phyloP scores from a whole-genome alignment of 2,113 vertebrate genomes.

The Rhabdomys dilectus region DNA sequence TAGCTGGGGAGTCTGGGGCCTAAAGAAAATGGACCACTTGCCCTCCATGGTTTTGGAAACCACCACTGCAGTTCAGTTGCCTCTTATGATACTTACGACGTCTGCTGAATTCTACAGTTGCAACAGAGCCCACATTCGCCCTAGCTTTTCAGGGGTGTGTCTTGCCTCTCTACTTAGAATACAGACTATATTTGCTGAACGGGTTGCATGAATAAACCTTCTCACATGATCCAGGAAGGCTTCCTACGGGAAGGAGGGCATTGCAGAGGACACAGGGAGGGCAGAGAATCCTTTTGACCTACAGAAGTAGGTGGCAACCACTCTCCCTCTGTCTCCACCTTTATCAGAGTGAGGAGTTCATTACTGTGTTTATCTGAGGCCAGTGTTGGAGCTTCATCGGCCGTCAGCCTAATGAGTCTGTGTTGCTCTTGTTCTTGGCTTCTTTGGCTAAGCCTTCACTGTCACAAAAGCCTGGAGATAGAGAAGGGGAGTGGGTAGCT shows the following conservation, averaged over 20 bases:
- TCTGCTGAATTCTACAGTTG: not conserved
- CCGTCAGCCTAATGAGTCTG: not conserved
- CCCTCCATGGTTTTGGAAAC: not conserved
- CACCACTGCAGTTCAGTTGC: not conserved
- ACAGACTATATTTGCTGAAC: not conserved
- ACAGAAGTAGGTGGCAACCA: not conserved
- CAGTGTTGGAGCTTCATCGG: not conserved
- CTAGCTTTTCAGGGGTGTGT: not conserved
- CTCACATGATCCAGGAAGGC: conserved; percentile 27
- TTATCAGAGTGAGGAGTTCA: not conserved
- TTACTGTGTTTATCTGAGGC: not conserved
- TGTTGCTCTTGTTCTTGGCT: not conserved
- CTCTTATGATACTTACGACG: not conserved
- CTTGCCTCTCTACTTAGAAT: not conserved
- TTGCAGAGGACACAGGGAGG: not conserved
- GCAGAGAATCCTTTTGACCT: not conserved
- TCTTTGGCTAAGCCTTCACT: not conserved
- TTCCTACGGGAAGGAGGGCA: not conserved
- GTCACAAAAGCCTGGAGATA: not conserved
- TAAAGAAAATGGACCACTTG: not conserved
- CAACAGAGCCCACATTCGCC: not conserved
- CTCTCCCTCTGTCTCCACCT: not conserved
- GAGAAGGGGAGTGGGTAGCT: not conserved
- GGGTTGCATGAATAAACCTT: not conserved
- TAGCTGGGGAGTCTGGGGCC: not conserved